Evolutionary conservation across 1,140 invertebrate genomes (phyloP).

Genomic region (Philopotamus ludificatus): DNA sequence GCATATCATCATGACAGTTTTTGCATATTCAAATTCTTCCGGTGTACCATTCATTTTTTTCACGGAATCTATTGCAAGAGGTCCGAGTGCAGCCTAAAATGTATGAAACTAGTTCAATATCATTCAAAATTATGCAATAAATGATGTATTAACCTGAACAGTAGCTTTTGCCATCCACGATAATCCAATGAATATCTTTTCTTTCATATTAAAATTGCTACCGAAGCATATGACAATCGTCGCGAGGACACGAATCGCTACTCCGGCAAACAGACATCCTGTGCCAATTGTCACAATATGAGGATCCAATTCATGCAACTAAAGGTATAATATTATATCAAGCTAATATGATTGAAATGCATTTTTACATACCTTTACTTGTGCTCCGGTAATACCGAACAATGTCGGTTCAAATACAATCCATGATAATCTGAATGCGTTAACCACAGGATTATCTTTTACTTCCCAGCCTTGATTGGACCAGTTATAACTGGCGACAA

Average conservation of each 20-base stretch:
- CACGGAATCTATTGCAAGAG: constrained; percentile 52
- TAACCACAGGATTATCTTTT: constrained; percentile 80
- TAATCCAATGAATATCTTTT: constrained; percentile 75
- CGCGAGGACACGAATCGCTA: constrained; percentile 62
- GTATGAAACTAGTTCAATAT: background rate
- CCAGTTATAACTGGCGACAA: constrained; percentile 76
- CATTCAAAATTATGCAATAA: too few species aligned
- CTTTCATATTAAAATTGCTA: constrained; percentile 79
- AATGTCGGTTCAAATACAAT: constrained; percentile 92
- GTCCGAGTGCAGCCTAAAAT: constrained; percentile 52
- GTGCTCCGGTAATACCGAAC: constrained; percentile 86
- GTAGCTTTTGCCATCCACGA: constrained; percentile 95
- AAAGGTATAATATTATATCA: constrained; percentile 21
- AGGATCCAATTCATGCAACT: constrained; percentile 65
- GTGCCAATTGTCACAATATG: constrained; percentile 63
- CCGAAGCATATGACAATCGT: constrained; percentile 69
- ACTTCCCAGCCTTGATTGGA: constrained; percentile 77
- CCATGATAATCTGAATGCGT: constrained; percentile 88
- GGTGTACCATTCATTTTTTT: constrained; percentile 45
- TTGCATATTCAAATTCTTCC: constrained; percentile 47
- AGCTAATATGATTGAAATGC: background rate
- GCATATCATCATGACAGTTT: constrained; percentile 68
- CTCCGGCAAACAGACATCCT: constrained; percentile 60
- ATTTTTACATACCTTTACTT: constrained; percentile 62
- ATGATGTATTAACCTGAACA: constrained; percentile 66